Evolutionary conservation across 2,797 vertebrate genomes (phyloP), one percentile per base, ranked within the genome.

Genomic region (Tiaroga cobitis): DNA sequence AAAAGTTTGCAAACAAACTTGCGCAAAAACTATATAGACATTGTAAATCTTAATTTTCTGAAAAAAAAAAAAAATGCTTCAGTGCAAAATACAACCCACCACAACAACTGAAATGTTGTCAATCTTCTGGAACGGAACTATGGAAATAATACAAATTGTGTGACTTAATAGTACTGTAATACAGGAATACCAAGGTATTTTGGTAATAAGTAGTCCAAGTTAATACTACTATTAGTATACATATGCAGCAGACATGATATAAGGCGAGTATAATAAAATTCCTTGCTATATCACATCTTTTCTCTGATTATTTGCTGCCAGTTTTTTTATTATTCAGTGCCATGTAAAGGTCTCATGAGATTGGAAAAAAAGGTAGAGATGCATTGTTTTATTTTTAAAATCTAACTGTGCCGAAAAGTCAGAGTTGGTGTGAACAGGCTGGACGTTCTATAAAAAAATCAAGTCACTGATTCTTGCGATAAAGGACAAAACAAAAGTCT

Each of bases 71-170:
- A 16, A 72, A 15, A 43, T 74, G 72, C 72, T 51, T 51, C 21
- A 74, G 32, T 74, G 72, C 46, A 51, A 74, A 74, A 32, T 54
- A n/a, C 74, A 76, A 76, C 74, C 74, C 74, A 76, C 74, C 74
- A 34, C 74, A 56, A 59, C 54, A 76, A 59, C 21, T n/a, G 29
- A 76, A 76, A 76, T 37, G 74, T 16, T 76, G 51, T 76, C 51
- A 76, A 13, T 76, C 51, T 56, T 76, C 74, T 76, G 74, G 21
- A 76, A 59, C 2, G 21, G 21, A 76, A 76, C 74, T 76, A 76
- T 56, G 32, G 74, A 56, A 56, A 76, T 59, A 39, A 21, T 59
- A 76, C 39, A 76, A 76, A 76, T 76, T n/a, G 32, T 56, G 49
- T 56, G 32, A 75, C 46, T 34, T 54, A 75, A 75, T 54, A 34